Evolutionary conservation across 2,797 vertebrate species (phyloP).

Genomic region (Gila robusta): DNA sequence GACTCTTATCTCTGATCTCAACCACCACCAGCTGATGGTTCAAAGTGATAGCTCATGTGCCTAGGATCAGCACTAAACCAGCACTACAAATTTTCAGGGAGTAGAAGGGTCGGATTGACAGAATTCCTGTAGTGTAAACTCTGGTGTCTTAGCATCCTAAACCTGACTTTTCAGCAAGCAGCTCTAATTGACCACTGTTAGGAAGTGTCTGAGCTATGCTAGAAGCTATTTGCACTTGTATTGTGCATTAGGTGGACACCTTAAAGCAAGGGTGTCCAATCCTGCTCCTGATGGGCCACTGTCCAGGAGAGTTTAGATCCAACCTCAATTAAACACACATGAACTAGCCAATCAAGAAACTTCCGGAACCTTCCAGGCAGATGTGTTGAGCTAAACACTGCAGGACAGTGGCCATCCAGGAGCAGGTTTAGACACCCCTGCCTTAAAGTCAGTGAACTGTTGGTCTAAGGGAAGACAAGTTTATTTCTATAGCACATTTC

Average conservation of each 20-base stretch:
- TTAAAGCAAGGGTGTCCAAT: background rate
- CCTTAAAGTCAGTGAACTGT: background rate
- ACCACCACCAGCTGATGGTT: background rate
- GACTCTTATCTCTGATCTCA: constrained; percentile 27
- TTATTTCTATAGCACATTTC: no score
- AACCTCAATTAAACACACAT: background rate
- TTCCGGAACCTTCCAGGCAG: no score
- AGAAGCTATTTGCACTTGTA: background rate
- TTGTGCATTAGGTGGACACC: background rate
- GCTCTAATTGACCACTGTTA: background rate
- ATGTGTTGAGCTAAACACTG: background rate
- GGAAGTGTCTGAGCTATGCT: background rate
- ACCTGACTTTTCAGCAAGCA: background rate
- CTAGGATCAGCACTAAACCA: background rate
- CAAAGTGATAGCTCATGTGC: background rate
- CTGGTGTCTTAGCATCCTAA: background rate
- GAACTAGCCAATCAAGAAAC: background rate
- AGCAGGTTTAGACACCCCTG: background rate
- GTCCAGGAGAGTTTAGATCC: no score
- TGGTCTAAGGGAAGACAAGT: background rate
- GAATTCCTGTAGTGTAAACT: background rate
- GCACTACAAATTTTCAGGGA: background rate
- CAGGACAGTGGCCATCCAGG: background rate
- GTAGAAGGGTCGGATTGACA: background rate
- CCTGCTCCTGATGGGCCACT: background rate